Conservation (phyloP, 2,113 vertebrate species). For the Anolis carolinensis region DNA sequence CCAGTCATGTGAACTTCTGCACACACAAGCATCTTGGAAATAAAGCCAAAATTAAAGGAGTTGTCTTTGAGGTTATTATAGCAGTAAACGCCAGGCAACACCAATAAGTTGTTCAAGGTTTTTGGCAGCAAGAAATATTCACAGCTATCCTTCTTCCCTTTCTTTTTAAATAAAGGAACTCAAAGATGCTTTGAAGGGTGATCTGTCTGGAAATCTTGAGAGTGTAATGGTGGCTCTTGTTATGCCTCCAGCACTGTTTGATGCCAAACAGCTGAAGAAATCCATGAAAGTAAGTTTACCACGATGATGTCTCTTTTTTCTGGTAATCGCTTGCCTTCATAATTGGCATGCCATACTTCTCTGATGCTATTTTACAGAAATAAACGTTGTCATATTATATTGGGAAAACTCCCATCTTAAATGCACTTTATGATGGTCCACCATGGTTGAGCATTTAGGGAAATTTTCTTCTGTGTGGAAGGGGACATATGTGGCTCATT, state of each 20-base stretch:
- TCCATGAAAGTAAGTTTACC: constrained; percentile 80
- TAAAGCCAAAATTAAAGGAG: not conserved
- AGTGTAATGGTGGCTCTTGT: constrained; percentile 79
- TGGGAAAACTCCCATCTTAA: not conserved
- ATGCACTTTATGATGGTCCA: not conserved
- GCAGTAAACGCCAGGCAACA: not conserved
- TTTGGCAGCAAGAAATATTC: not conserved
- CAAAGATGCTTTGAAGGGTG: constrained; percentile 82
- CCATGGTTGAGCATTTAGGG: not conserved
- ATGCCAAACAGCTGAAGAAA: constrained; percentile 80
- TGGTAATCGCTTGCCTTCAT: too few relatives aligned
- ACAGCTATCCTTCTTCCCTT: not conserved
- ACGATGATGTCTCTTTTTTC: not conserved
- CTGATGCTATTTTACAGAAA: not conserved
- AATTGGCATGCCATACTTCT: not conserved
- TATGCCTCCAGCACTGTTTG: constrained; percentile 76
- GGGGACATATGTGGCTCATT: too few relatives aligned
- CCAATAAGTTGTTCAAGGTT: not conserved
- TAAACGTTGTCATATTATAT: not conserved
- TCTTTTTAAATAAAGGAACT: constrained; percentile 71
- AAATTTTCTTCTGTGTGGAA: not conserved
- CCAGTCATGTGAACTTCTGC: not conserved
- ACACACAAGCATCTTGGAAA: too few relatives aligned
- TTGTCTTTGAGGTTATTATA: not conserved
- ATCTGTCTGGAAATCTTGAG: constrained; percentile 85